phyloP scores from a whole-genome alignment of 1,140 invertebrate genomes.

The Lepidurus apus region DNA sequence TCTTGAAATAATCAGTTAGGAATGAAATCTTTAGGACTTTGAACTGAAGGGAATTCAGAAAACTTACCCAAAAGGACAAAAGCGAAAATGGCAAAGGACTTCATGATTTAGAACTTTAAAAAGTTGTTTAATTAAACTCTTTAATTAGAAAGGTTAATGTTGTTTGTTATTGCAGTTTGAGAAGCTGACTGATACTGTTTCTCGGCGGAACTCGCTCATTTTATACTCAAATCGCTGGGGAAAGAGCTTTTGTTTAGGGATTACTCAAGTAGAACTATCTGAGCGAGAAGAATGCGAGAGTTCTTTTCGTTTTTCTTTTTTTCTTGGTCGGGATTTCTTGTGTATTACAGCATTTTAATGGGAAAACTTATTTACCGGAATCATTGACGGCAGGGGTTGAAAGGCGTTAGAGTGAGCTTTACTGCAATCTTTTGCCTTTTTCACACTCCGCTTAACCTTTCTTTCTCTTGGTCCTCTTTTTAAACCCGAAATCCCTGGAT shows the following conservation, averaged over 20 bases:
- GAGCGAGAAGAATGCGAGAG: background rate
- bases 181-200: background rate
- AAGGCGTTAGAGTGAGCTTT: background rate
- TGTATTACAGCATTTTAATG: too few species aligned
- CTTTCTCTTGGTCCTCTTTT: background rate
- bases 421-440: background rate
- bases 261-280: background rate
- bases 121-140: too few species aligned
- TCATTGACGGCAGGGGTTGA: background rate
- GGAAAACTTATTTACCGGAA: background rate
- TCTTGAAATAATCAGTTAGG: too few species aligned
- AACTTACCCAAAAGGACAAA: too few species aligned
- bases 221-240: background rate
- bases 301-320: background rate
- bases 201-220: background rate
- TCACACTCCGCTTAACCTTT: slow-evolving; percentile 6
- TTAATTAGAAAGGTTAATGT: too few species aligned
- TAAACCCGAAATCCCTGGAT: too few species aligned
- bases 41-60: too few species aligned
- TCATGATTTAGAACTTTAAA: too few species aligned
- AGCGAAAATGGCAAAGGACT: too few species aligned
- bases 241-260: background rate
- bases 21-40: too few species aligned
- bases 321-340: background rate
- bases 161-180: background rate